phyloP scores from a whole-genome alignment of 2,797 vertebrate genomes.

The Molossus molossus region DNA sequence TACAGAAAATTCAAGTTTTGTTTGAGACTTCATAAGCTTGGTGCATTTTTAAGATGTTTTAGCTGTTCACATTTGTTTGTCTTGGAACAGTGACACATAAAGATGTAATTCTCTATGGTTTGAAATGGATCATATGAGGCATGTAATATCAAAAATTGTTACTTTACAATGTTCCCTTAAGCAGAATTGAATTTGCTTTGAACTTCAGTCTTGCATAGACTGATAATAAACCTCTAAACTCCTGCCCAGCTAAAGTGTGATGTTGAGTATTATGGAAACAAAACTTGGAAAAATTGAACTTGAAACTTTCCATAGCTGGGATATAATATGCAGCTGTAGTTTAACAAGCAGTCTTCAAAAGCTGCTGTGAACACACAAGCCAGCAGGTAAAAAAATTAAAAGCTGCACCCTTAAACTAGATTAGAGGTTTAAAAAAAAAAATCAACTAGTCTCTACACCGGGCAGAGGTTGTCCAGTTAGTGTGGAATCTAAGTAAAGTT shows the following conservation, averaged over 20 bases:
- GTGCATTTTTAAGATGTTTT: conserved; percentile 92
- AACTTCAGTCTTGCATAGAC: conserved; percentile 71
- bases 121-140: conserved; percentile 88
- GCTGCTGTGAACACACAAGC: conserved; percentile 19
- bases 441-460: no score
- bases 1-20: conserved; percentile 92
- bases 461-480: no score
- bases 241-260: conserved; percentile 73
- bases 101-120: conserved; percentile 91
- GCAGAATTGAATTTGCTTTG: conserved; percentile 74
- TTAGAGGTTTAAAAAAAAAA: conserved; percentile 18
- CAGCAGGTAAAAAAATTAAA: conserved; percentile 23
- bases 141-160: conserved; percentile 87
- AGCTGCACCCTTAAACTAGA: conserved; percentile 9
- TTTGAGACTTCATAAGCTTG: conserved; percentile 92
- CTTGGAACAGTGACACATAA: conserved; percentile 90
- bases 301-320: background rate
- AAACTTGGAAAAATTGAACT: conserved; percentile 48
- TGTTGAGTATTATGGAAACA: conserved; percentile 58
- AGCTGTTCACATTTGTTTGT: conserved; percentile 91
- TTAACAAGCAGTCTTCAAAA: conserved; percentile 17
- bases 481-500: no score
- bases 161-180: conserved; percentile 89
- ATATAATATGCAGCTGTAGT: background rate
- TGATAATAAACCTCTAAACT: conserved; percentile 77